phyloP scores from a whole-genome alignment of 2,888 invertebrate genomes.

The Hypolimnas misippus region DNA sequence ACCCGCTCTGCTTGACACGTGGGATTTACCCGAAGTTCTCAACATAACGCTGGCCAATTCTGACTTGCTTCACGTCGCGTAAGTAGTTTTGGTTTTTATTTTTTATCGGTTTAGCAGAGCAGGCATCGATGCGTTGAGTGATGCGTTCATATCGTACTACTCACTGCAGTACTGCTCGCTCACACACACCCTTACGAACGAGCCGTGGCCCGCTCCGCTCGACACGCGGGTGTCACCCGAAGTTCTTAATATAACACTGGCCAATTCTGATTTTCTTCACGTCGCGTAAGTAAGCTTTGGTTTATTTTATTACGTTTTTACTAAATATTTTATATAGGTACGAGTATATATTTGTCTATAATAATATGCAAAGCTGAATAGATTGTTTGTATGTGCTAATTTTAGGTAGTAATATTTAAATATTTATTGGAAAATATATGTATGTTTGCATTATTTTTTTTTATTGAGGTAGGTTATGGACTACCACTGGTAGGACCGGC shows the following conservation, averaged over 20 bases:
- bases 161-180: constrained; percentile 72
- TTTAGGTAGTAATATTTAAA: no score
- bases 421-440: no score
- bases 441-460: no score
- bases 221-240: constrained; percentile 74
- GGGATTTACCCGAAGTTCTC: constrained; percentile 72
- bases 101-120: no score
- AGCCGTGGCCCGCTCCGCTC: constrained; percentile 66
- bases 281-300: constrained; percentile 65
- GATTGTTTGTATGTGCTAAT: no score
- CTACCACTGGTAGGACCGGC: no score
- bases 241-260: constrained; percentile 71
- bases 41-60: constrained; percentile 74
- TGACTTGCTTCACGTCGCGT: constrained; percentile 76
- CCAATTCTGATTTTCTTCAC: constrained; percentile 75
- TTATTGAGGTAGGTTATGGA: no score
- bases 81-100: constrained; percentile 48
- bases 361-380: no score
- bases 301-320: no score
- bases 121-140: no score
- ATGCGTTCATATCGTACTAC: constrained; percentile 74
- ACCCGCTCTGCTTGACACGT: constrained; percentile 68
- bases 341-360: no score
- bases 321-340: no score
- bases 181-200: constrained; percentile 61